phyloP scores from a whole-genome alignment of 2,888 invertebrate species.

The Drosophila recens region DNA sequence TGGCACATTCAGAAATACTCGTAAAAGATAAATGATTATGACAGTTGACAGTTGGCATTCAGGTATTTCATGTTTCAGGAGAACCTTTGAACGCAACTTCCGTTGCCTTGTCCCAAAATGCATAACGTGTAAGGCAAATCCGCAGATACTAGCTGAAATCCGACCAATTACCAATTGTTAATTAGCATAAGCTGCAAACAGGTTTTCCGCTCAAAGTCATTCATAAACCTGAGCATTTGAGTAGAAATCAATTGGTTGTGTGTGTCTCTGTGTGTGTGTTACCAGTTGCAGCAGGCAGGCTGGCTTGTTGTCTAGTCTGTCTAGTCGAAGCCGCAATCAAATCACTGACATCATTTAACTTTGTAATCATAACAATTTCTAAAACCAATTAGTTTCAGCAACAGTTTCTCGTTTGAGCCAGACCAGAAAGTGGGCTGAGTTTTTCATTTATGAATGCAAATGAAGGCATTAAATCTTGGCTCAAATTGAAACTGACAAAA shows the following conservation, averaged over 20 bases:
- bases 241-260: conserved; percentile 40
- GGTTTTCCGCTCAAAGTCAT: conserved; percentile 66
- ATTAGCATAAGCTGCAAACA: conserved; percentile 70
- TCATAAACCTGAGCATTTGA: conserved; percentile 63
- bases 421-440: conserved; percentile 63
- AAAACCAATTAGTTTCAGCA: conserved; percentile 71
- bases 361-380: conserved; percentile 81
- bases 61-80: conserved; percentile 26
- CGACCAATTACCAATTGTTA: conserved; percentile 61
- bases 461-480: conserved; percentile 77
- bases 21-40: conserved; percentile 57
- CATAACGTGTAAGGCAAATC: conserved; percentile 10
- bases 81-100: conserved; percentile 60
- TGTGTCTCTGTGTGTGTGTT: conserved; percentile 8
- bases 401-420: conserved; percentile 40
- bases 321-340: conserved; percentile 59
- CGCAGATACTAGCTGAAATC: conserved; percentile 28
- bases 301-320: conserved; percentile 51
- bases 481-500: conserved; percentile 76
- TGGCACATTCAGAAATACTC: conserved; percentile 34
- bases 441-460: conserved; percentile 79
- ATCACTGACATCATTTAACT: conserved; percentile 76
- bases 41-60: conserved; percentile 40
- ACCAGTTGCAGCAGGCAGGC: conserved; percentile 4
- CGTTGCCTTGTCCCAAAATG: conserved; percentile 60